A percentile compares a stretch with the other conserved stretches of the same genome.
phyloP scores from a whole-genome alignment of 1,140 invertebrate genomes.

The Zeugodacus cucurbitae region DNA sequence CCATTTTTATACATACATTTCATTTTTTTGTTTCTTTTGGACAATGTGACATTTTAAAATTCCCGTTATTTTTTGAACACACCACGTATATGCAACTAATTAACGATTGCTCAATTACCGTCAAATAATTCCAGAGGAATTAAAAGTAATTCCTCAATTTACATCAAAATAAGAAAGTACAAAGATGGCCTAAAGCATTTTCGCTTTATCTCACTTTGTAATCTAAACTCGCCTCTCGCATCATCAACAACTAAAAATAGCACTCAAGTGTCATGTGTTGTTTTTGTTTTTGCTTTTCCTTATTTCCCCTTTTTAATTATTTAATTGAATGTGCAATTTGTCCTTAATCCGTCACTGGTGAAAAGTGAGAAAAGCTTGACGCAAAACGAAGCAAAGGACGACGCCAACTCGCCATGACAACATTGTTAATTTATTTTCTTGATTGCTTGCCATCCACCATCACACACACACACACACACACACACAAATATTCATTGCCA shows the following conservation, averaged over 20 bases:
- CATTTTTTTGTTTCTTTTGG: no score
- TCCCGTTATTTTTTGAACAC: no score
- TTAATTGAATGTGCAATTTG: background rate
- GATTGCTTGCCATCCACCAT: background rate
- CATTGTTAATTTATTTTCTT: conserved; percentile 19
- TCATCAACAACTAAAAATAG: background rate
- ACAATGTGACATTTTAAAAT: no score
- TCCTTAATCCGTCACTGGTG: background rate
- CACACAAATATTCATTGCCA: background rate
- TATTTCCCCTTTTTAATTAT: background rate
- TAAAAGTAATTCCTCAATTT: no score
- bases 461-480: conserved; percentile 25
- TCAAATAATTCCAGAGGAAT: no score
- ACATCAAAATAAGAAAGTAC: no score
- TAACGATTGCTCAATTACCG: no score
- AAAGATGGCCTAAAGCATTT: no score
- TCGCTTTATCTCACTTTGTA: no score
- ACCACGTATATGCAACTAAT: no score
- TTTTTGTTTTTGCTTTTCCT: background rate
- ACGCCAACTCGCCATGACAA: background rate
- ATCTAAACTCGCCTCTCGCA: background rate
- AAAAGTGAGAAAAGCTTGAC: background rate
- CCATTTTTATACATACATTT: no score
- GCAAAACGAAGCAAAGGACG: background rate
- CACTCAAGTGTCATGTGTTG: background rate